Percentiles rank a stretch among this genome's conserved stretches.
Evolutionary conservation across 2,113 vertebrate genomes (phyloP).

Genomic region (Rostratula benghalensis): DNA sequence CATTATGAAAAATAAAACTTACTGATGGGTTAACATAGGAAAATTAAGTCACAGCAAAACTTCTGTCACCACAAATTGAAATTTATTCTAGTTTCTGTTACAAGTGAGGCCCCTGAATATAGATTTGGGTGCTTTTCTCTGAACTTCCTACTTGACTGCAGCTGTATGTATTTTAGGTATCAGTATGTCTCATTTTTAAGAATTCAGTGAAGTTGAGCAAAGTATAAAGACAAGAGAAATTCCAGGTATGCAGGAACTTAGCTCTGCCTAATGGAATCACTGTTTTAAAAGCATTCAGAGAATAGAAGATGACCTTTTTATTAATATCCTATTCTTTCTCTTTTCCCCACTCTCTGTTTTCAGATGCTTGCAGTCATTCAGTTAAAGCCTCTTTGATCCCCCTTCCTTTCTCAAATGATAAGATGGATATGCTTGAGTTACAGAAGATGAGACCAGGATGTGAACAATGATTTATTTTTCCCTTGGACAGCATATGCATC

Average conservation of each 20-base stretch:
- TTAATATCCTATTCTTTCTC: slow-evolving; percentile 2
- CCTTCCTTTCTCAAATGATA: not conserved
- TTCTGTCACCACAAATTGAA: not conserved
- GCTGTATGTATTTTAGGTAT: not conserved
- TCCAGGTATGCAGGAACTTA: not conserved
- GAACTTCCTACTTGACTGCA: not conserved
- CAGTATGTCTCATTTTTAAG: not conserved
- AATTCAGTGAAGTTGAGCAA: not conserved
- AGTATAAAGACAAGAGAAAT: not conserved
- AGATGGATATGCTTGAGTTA: not conserved
- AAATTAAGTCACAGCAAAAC: slow-evolving; percentile 4
- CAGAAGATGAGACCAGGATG: slow-evolving; percentile 18
- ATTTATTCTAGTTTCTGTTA: not conserved
- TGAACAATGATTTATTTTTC: slow-evolving; percentile 50
- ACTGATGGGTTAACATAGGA: not conserved
- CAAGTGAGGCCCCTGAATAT: not conserved
- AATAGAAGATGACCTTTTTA: not conserved
- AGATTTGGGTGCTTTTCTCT: not conserved
- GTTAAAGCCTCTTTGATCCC: slow-evolving; percentile 27
- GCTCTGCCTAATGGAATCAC: not conserved
- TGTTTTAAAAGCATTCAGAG: not conserved
- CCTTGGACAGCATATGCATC: slow-evolving; percentile 22
- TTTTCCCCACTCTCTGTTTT: not conserved
- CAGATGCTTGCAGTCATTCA: slow-evolving; percentile 3
- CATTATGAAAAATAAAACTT: not conserved